These are phyloP conservation scores for Cheirogaleus medius DNA, from an alignment of 2,113 vertebrate species.

Conservation along the genomic window DNA sequence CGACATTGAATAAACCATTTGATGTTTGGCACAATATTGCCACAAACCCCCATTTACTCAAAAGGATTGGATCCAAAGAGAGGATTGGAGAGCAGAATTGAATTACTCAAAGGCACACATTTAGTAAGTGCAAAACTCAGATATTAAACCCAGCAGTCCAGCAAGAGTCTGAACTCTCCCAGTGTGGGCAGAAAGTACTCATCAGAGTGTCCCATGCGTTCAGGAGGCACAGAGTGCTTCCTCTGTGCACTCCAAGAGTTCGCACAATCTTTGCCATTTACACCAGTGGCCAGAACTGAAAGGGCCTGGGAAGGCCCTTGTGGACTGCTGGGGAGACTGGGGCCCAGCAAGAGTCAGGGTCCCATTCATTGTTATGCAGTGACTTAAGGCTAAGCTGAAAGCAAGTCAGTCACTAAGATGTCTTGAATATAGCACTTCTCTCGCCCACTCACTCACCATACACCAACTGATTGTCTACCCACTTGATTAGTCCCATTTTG, in stretches of 20 bases:
- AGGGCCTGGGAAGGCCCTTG: not conserved
- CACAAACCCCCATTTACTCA: too few species aligned
- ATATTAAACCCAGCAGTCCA: not conserved
- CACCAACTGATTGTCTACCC: fast-evolving
- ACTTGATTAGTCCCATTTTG: not conserved
- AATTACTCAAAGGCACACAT: not conserved
- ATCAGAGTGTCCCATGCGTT: fast-evolving
- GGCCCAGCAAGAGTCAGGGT: not conserved
- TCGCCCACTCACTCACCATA: not conserved
- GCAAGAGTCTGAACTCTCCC: not conserved
- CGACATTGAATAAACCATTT: not conserved
- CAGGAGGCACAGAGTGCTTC: not conserved
- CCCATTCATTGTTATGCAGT: too few species aligned
- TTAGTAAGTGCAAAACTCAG: not conserved
- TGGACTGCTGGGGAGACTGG: not conserved
- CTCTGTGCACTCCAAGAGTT: fast-evolving
- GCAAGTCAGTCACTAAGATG: not conserved
- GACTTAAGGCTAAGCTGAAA: not conserved
- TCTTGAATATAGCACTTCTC: not conserved
- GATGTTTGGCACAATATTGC: not conserved
- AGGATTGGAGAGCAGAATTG: too few species aligned
- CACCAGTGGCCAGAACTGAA: not conserved
- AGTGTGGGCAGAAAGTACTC: fast-evolving
- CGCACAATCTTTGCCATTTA: not conserved
- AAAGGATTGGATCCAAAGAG: not conserved